Evolutionary conservation across 2,888 invertebrate genomes (phyloP), one percentile per base, ranked within the genome.

Genomic region (Blomia tropicalis): DNA sequence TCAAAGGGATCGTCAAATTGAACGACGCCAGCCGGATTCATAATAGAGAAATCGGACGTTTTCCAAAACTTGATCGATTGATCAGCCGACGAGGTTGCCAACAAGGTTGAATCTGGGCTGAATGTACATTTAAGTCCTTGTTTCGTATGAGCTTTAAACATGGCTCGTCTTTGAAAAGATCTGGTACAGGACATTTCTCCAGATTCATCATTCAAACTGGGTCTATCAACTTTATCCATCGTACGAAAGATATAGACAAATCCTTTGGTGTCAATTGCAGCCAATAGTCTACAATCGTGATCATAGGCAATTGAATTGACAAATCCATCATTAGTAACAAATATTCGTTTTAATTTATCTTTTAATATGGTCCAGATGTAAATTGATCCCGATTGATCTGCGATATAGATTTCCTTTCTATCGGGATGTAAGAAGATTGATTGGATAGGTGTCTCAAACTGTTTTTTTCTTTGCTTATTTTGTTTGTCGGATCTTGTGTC

Each of bases 61-160:
- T 82, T 82, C 92, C 93, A 96, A 67, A 95, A 82, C 71, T 83
- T 81, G 22, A 90, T 88, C 0, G 87, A 87, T 70, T 87, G 85
- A 77, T 96, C 96, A 51, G 93, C 92, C 0, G 92, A 90, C 17
- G 93, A 91, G 62, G 96, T 96, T 56, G 90, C 89, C 66, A 96
- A 75, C 70, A 89, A 80, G 25, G 80, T 82, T 11, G 91, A 90
- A 76, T 96, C 92, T 1, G 88, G 87, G 74, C 93, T 93, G 74
- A 93, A 95, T 74, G 85, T 84, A 77, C 95, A 95, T 66, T 87
- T 83, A 17, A 96, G 78, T 19, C 85, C 89, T 72, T 92, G 93
- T 71, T 87, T 82, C 68, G 80, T 80, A 73, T 96, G 93, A 1
- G 89, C 90, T 58, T 79, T 77, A 65, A 91, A 80, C 71, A 81